phyloP scores from a whole-genome alignment of 2,888 invertebrate species.

The Balanococcus diminutus region DNA sequence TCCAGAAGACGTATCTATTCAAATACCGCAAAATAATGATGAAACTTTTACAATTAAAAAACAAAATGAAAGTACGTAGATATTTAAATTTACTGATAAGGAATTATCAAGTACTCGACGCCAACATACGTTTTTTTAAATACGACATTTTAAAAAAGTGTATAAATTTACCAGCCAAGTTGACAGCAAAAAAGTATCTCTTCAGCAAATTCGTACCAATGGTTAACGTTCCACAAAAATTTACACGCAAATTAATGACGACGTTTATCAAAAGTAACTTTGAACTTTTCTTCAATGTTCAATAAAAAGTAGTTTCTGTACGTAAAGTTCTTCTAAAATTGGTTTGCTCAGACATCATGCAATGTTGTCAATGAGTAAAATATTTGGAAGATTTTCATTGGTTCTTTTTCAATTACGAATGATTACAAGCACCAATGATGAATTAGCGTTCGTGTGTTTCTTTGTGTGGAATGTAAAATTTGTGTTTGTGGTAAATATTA shows the following conservation, averaged over 20 bases:
- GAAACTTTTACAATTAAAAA: background rate
- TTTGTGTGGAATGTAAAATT: background rate
- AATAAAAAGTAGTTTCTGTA: background rate
- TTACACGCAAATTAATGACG: background rate
- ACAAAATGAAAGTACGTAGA: background rate
- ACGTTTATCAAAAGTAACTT: background rate
- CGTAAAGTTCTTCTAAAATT: background rate
- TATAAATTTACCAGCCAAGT: background rate
- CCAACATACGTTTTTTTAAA: background rate
- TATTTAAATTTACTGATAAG: conserved; percentile 18
- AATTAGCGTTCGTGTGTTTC: background rate
- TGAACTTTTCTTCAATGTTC: background rate
- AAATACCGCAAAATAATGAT: background rate
- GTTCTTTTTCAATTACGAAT: background rate
- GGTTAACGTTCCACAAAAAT: background rate
- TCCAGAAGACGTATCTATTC: too few species aligned
- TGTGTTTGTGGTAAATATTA: background rate
- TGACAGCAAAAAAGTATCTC: background rate
- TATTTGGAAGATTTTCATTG: conserved; percentile 47
- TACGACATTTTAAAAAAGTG: background rate
- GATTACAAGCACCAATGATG: conserved; percentile 34
- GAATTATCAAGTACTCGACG: background rate
- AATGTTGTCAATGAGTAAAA: conserved; percentile 47
- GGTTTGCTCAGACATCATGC: background rate
- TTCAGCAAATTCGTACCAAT: background rate